phyloP scores from a whole-genome alignment of 1,140 invertebrate species.

The Heliothis virescens region DNA sequence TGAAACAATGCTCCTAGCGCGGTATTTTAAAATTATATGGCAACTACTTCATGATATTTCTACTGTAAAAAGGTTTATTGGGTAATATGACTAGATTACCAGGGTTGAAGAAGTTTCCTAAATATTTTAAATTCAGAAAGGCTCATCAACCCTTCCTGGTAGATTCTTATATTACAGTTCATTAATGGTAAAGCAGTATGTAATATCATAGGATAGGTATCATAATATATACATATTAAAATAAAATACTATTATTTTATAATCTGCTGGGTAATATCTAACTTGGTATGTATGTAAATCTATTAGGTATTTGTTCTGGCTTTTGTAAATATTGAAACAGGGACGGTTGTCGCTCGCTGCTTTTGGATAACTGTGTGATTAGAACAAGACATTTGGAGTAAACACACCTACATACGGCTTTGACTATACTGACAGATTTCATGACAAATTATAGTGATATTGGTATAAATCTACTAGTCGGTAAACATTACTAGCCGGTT shows the following conservation, averaged over 20 bases:
- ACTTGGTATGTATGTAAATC: background rate
- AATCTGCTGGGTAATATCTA: background rate
- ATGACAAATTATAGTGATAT: no score
- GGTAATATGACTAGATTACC: slow-evolving; percentile 8
- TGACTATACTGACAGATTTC: background rate
- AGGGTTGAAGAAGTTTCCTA: background rate
- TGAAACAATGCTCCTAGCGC: background rate
- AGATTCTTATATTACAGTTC: background rate
- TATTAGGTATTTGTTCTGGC: background rate
- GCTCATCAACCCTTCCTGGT: background rate
- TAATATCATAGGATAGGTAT: slow-evolving; percentile 2
- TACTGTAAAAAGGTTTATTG: slow-evolving; percentile 13
- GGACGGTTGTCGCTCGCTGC: background rate
- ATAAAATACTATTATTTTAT: background rate
- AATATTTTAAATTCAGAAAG: background rate
- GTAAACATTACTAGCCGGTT: no score
- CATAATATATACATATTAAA: background rate
- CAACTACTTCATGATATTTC: slow-evolving; percentile 15
- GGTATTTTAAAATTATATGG: background rate
- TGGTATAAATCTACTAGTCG: no score
- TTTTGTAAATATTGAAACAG: background rate
- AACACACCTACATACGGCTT: background rate
- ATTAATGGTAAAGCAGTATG: background rate
- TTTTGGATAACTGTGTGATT: background rate
- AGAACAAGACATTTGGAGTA: background rate